These are phyloP conservation scores for Thecophora atra DNA, from an alignment of 2,888 invertebrate species.

Conservation along the genomic window DNA sequence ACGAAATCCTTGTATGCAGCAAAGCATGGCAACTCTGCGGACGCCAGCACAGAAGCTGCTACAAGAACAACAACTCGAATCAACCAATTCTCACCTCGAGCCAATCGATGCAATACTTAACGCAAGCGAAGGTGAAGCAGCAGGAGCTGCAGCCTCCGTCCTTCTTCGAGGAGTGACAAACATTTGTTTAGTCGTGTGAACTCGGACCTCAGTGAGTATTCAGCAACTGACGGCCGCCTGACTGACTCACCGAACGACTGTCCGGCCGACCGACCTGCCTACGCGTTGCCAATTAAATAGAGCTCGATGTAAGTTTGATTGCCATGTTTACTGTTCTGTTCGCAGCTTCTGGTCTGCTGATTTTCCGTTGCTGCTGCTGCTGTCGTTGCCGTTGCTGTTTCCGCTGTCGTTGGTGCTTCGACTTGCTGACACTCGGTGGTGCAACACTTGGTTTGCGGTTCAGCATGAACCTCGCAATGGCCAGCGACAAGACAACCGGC, in stretches of 20 bases:
- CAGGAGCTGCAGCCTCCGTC: background rate
- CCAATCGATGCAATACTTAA: conserved; percentile 20
- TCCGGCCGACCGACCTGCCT: conserved; percentile 34
- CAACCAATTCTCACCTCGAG: conserved; percentile 28
- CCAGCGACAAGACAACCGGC: conserved; percentile 18
- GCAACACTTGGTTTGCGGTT: conserved; percentile 18
- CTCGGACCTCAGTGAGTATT: background rate
- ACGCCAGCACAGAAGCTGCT: conserved; percentile 20
- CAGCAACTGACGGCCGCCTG: background rate
- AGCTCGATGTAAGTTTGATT: conserved; percentile 33
- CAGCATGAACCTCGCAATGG: conserved; percentile 4
- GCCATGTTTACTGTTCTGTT: conserved; percentile 26
- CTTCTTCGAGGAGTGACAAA: conserved; percentile 8
- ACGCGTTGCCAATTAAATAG: conserved; percentile 36
- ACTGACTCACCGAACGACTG: conserved; percentile 18
- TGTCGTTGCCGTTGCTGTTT: background rate
- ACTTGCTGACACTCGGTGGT: background rate
- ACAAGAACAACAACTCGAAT: conserved; percentile 4
- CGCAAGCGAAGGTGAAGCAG: background rate
- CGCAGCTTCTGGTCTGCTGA: conserved; percentile 32
- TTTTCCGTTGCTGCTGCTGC: background rate
- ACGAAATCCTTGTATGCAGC: conserved; percentile 12
- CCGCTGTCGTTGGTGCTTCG: conserved; percentile 5
- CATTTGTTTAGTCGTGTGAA: conserved; percentile 7
- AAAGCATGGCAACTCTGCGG: conserved; percentile 9